phyloP scores from a whole-genome alignment of 1,140 invertebrate species.

The Sminthurinus signatus region DNA sequence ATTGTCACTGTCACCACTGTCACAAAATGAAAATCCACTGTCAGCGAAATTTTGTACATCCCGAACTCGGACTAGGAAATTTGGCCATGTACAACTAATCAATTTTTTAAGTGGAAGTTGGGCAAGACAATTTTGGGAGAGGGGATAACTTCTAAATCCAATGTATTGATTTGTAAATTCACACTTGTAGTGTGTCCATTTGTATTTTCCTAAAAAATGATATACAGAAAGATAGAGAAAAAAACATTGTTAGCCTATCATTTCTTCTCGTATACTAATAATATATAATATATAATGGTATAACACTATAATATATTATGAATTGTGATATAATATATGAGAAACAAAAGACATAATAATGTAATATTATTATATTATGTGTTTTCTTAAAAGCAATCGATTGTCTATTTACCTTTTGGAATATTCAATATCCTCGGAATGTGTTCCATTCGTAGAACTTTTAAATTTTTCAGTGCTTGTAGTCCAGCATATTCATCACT shows the following conservation, averaged over 20 bases:
- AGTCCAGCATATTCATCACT: conserved; percentile 18
- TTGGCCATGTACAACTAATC: conserved; percentile 11
- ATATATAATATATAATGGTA: too few species aligned
- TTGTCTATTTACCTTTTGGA: conserved; percentile 21
- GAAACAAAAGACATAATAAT: too few species aligned
- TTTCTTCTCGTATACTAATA: too few species aligned
- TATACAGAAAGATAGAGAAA: too few species aligned
- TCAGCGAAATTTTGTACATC: too few species aligned
- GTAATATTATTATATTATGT: too few species aligned
- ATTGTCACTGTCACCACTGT: too few species aligned
- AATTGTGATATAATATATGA: too few species aligned
- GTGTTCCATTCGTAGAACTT: conserved; percentile 30
- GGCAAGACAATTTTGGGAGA: conserved; percentile 14
- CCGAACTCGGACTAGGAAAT: conserved; percentile 15
- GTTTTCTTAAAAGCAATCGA: too few species aligned
- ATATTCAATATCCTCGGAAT: conserved; percentile 28
- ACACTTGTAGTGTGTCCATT: conserved; percentile 21
- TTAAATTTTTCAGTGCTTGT: conserved; percentile 19
- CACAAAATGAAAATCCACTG: too few species aligned
- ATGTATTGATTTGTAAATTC: conserved; percentile 15
- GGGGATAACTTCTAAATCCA: conserved; percentile 24
- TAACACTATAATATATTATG: too few species aligned
- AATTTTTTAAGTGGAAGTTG: conserved; percentile 10
- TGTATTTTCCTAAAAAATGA: background rate
- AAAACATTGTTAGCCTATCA: too few species aligned